phyloP scores from a whole-genome alignment of 2,797 vertebrate genomes.

The Acanthurus tractus region DNA sequence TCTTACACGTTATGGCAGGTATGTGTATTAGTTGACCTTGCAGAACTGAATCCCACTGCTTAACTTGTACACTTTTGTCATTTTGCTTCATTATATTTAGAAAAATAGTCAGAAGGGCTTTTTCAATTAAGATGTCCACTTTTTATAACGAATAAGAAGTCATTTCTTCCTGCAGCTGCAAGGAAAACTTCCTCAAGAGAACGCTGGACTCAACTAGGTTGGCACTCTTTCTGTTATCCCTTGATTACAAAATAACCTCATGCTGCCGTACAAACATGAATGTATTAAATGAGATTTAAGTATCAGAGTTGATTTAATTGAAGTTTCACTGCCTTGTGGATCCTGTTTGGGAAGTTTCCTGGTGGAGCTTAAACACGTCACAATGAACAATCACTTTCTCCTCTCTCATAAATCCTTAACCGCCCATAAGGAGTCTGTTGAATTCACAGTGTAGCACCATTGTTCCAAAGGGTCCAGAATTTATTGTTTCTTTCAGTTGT shows the following conservation, averaged over 20 bases:
- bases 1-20: no score
- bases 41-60: not conserved
- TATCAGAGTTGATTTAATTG: constrained; percentile 8
- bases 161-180: not conserved
- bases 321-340: constrained; percentile 8
- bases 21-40: no score
- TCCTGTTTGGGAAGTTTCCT: constrained; percentile 1
- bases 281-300: constrained; percentile 25
- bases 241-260: constrained; percentile 6
- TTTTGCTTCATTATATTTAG: constrained; percentile 16
- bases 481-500: constrained; percentile 60
- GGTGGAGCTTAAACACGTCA: constrained; percentile 21
- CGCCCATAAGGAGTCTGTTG: constrained; percentile 36
- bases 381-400: constrained; percentile 41
- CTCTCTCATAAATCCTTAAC: constrained; percentile 52
- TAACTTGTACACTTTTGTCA: constrained; percentile 17
- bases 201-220: constrained; percentile 11
- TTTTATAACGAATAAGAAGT: not conserved
- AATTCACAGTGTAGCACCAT: constrained; percentile 38
- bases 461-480: constrained; percentile 51
- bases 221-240: not conserved
- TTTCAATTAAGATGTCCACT: constrained; percentile 4
- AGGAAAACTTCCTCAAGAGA: not conserved
- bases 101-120: not conserved
- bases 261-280: not conserved